Conservation (phyloP, 2,888 invertebrate genomes). For the Leptinotarsa rubiginosa region DNA sequence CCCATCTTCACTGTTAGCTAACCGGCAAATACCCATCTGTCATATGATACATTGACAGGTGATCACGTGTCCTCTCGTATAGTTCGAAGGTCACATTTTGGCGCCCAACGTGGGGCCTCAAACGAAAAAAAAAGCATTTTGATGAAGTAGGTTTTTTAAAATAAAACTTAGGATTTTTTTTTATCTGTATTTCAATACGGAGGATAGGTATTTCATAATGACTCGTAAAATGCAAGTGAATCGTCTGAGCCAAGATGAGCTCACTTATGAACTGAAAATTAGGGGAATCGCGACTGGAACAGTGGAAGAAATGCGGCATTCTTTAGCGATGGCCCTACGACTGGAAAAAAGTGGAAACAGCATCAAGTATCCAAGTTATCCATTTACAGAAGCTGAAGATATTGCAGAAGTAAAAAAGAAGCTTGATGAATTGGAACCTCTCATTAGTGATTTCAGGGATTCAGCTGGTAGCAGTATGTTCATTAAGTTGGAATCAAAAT, state of each 20-base stretch:
- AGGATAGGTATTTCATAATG: neutral
- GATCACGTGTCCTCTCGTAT: too few species aligned
- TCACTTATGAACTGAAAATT: neutral
- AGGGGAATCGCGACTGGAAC: neutral
- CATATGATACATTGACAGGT: too few species aligned
- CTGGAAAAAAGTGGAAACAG: neutral
- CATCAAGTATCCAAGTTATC: conserved; percentile 1
- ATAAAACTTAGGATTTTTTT: too few species aligned
- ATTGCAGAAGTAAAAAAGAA: neutral
- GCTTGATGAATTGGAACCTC: neutral
- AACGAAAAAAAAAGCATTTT: too few species aligned
- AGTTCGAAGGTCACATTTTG: too few species aligned
- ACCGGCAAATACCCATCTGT: too few species aligned
- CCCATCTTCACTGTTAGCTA: too few species aligned
- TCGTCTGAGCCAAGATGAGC: neutral
- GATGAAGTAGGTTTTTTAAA: too few species aligned
- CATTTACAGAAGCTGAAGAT: conserved; percentile 1
- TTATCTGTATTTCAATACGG: too few species aligned
- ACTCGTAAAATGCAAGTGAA: neutral
- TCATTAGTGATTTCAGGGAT: neutral
- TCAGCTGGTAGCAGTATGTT: neutral
- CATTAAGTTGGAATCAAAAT: neutral
- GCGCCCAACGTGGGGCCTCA: too few species aligned
- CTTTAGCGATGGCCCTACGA: neutral
- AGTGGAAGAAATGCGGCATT: neutral